These are phyloP conservation scores for Prosopocoilus inquinatus DNA, from an alignment of 2,888 invertebrate species.

Conservation along the genomic window DNA sequence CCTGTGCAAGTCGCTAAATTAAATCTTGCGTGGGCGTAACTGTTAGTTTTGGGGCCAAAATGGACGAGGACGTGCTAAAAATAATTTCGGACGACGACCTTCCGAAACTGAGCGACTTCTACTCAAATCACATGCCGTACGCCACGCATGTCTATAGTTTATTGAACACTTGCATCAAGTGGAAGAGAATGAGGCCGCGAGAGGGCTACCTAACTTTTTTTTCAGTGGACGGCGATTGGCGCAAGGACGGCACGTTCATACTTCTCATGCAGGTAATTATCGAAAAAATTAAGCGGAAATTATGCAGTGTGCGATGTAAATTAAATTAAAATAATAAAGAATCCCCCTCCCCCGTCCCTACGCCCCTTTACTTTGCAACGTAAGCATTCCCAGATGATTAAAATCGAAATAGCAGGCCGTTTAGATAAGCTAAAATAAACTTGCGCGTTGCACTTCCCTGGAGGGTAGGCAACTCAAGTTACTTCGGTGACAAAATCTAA, in stretches of 20 bases:
- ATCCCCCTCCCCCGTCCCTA: too few species aligned
- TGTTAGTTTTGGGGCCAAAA: slow-evolving; percentile 2
- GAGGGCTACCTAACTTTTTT: slow-evolving; percentile 44
- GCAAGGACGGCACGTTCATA: slow-evolving; percentile 44
- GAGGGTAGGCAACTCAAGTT: too few species aligned
- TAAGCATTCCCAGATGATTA: too few species aligned
- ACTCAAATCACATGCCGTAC: slow-evolving; percentile 42
- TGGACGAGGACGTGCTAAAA: slow-evolving; percentile 30
- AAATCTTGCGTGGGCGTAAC: not conserved
- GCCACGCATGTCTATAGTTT: slow-evolving; percentile 45
- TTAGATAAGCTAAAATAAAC: too few species aligned
- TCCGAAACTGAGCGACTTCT: slow-evolving; percentile 34
- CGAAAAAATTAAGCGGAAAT: not conserved
- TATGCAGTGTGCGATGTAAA: not conserved
- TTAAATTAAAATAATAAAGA: too few species aligned
- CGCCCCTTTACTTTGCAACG: too few species aligned
- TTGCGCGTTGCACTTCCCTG: too few species aligned
- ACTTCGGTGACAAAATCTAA: too few species aligned
- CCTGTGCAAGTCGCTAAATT: too few species aligned
- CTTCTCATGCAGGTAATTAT: slow-evolving; percentile 27
- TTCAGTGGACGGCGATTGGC: slow-evolving; percentile 48
- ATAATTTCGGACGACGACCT: slow-evolving; percentile 38
- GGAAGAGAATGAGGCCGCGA: slow-evolving; percentile 34
- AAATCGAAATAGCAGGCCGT: too few species aligned
- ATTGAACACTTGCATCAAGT: slow-evolving; percentile 46